phyloP scores from a whole-genome alignment of 2,113 vertebrate species.

The Plectropomus leopardus region DNA sequence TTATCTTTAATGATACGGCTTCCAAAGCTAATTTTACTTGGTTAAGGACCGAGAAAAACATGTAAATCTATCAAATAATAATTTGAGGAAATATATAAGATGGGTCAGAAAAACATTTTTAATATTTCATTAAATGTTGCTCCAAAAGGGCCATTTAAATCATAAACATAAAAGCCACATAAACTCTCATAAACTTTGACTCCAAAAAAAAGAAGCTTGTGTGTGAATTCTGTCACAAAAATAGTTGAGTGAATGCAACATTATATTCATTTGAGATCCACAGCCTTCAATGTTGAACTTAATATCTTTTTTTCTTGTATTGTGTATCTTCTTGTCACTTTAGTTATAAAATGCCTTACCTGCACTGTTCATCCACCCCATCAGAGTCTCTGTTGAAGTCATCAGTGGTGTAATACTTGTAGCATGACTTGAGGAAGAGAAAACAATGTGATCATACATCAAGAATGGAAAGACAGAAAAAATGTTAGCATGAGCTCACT shows the following conservation, averaged over 20 bases:
- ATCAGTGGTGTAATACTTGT: conserved; percentile 98
- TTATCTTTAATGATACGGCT: not conserved
- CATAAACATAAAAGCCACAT: too few species aligned
- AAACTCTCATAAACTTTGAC: too few species aligned
- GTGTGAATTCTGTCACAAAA: too few species aligned
- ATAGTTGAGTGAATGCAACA: too few species aligned
- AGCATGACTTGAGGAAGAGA: conserved; percentile 89
- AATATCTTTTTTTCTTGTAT: too few species aligned
- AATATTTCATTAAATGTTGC: too few species aligned
- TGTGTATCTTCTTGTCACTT: not conserved
- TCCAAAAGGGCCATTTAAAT: too few species aligned
- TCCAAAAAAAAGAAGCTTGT: too few species aligned
- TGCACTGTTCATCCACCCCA: conserved; percentile 99
- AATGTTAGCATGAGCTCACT: not conserved
- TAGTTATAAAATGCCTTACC: conserved; percentile 78
- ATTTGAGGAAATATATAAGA: too few species aligned
- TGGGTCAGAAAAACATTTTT: too few species aligned
- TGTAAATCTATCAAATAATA: not conserved
- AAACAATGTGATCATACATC: conserved; percentile 1
- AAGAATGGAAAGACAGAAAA: not conserved
- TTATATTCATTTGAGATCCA: too few species aligned
- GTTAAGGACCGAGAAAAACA: not conserved
- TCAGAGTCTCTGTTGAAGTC: conserved; percentile 97
- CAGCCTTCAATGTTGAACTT: too few species aligned
- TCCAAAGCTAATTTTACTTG: not conserved